Evolutionary conservation across 2,113 vertebrate species (phyloP).

Genomic region (Pimephales promelas): DNA sequence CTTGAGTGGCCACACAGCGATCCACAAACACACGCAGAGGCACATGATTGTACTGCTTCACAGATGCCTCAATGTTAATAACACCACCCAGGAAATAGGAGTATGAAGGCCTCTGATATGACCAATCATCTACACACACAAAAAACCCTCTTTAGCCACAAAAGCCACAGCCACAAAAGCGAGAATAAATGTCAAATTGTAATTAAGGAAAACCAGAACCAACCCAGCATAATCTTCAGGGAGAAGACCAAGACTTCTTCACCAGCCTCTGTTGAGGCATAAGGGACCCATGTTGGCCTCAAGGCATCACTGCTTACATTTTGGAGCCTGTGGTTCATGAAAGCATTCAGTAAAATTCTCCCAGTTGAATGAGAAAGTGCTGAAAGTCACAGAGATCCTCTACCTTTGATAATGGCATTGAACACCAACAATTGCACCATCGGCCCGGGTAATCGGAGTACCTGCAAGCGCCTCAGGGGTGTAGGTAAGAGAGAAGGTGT

Average conservation of each 20-base stretch:
- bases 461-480: not conserved
- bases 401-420: not conserved
- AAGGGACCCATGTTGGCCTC: constrained; percentile 64
- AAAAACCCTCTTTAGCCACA: too few relatives aligned
- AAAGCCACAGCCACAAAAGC: too few relatives aligned
- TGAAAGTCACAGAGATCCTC: not conserved
- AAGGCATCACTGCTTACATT: constrained; percentile 61
- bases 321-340: constrained; percentile 49
- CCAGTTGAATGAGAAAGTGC: not conserved
- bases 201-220: too few relatives aligned
- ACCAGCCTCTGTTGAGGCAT: constrained; percentile 17
- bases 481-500: constrained; percentile 61
- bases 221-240: constrained; percentile 61
- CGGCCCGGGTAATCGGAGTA: not conserved
- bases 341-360: not conserved
- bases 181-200: too few relatives aligned
- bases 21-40: too few relatives aligned
- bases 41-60: too few relatives aligned
- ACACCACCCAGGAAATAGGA: too few relatives aligned
- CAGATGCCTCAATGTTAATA: too few relatives aligned
- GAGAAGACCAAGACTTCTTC: constrained; percentile 62
- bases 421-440: not conserved
- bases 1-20: too few relatives aligned
- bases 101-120: too few relatives aligned
- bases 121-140: too few relatives aligned